Percentiles rank a stretch among this genome's conserved stretches.
These are phyloP conservation scores for Oreortyx pictus DNA, from an alignment of 2,797 vertebrate genomes.

Conservation along the genomic window DNA sequence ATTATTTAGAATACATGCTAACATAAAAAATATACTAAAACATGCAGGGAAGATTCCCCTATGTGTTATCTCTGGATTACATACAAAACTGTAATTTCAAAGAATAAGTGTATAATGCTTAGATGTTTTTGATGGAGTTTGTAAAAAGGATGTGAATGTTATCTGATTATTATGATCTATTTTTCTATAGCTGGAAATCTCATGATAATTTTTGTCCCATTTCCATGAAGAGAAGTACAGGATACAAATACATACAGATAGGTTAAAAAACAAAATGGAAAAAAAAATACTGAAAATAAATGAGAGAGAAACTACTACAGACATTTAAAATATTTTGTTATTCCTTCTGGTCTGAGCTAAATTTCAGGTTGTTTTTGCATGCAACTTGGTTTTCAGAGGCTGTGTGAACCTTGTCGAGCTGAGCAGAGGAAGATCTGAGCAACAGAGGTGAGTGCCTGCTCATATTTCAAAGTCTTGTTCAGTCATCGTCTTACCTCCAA, in stretches of 20 bases:
- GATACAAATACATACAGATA: background rate
- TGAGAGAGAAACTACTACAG: background rate
- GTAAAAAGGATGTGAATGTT: background rate
- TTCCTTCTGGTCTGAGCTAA: background rate
- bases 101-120: background rate
- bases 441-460: background rate
- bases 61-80: constrained; percentile 23
- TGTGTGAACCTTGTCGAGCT: background rate
- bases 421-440: background rate
- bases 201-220: background rate
- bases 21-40: background rate
- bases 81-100: background rate
- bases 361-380: background rate
- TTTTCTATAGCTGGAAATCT: background rate
- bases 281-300: background rate
- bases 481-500: background rate
- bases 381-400: background rate
- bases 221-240: background rate
- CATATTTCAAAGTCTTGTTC: background rate
- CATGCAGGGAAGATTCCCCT: background rate
- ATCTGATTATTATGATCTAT: background rate
- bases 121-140: constrained; percentile 11
- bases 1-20: background rate
- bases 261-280: constrained; percentile 1
- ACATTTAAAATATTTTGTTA: background rate